Evolutionary conservation across 2,888 invertebrate genomes (phyloP).

Genomic region (Stegana nigrithorax): DNA sequence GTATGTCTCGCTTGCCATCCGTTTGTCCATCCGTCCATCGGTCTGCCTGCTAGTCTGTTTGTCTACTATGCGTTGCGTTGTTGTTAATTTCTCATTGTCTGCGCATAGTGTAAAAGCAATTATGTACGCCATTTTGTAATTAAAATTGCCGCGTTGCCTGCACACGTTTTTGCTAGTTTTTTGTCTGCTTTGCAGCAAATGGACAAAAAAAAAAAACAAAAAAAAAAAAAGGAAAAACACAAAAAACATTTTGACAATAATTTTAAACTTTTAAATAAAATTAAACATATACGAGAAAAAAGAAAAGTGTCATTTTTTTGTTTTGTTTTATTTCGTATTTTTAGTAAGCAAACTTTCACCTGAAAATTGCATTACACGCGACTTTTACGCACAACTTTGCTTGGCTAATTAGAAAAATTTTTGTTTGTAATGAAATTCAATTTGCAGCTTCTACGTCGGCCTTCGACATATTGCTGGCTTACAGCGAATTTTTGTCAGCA

Average conservation of each 20-base stretch:
- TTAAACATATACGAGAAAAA: too few species aligned
- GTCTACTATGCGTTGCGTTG: background rate
- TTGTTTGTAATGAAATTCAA: constrained; percentile 15
- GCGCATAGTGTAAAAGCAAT: constrained; percentile 23
- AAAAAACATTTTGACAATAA: background rate
- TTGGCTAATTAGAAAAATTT: constrained; percentile 15
- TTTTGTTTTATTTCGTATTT: too few species aligned
- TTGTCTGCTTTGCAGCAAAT: background rate
- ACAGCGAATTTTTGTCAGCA: background rate
- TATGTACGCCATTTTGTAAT: constrained; percentile 32
- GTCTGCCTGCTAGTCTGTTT: constrained; percentile 2
- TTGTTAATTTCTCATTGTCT: constrained; percentile 19
- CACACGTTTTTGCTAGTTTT: too few species aligned
- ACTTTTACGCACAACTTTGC: background rate
- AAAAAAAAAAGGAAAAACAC: background rate
- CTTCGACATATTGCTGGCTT: background rate
- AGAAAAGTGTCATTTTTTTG: too few species aligned
- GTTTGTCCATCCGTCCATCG: background rate
- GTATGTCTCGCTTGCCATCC: background rate
- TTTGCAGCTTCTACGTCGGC: background rate
- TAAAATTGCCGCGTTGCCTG: constrained; percentile 9
- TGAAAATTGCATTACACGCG: background rate
- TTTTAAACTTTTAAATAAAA: too few species aligned
- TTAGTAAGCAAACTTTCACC: background rate
- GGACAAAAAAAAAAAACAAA: background rate